Conservation (phyloP, 2,113 vertebrate species). For the Periophthalmus modestus region DNA sequence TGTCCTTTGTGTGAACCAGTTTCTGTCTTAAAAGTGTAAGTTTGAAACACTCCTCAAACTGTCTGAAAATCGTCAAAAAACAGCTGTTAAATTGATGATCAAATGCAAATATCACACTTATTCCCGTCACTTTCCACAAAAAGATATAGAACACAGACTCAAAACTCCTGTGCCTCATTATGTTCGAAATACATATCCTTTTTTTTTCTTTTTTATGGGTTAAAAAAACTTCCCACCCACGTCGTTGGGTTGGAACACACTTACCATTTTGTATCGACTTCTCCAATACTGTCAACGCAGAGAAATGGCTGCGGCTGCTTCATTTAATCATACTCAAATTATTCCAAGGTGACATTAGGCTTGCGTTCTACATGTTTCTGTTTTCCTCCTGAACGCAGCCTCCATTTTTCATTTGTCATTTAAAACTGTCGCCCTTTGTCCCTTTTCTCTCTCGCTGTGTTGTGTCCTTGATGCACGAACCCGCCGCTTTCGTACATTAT, state of each 20-base stretch:
- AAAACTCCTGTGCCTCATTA: neutral
- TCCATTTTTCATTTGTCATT: constrained; percentile 76
- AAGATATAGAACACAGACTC: neutral
- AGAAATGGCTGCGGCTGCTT: constrained; percentile 40
- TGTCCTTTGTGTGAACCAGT: too few relatives aligned
- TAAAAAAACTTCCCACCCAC: constrained; percentile 7
- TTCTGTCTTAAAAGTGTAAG: too few relatives aligned
- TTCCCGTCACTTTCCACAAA: neutral
- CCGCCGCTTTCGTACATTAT: constrained; percentile 58
- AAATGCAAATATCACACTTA: neutral
- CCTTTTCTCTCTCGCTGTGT: constrained; percentile 44
- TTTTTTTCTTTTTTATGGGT: constrained; percentile 10
- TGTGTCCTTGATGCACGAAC: constrained; percentile 67
- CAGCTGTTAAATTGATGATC: too few relatives aligned
- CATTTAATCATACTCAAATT: constrained; percentile 67
- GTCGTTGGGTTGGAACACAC: constrained; percentile 29
- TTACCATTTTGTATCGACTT: constrained; percentile 37
- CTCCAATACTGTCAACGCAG: constrained; percentile 55
- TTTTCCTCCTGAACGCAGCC: constrained; percentile 24
- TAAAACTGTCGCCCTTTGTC: constrained; percentile 69
- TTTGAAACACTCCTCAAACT: too few relatives aligned
- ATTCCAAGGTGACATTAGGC: constrained; percentile 78
- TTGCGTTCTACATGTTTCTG: constrained; percentile 59
- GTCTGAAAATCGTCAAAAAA: too few relatives aligned
- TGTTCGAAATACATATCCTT: neutral